Evolutionary conservation across 2,888 invertebrate genomes (phyloP), one percentile per base, ranked within the genome.

Genomic region (Gibbula magus): DNA sequence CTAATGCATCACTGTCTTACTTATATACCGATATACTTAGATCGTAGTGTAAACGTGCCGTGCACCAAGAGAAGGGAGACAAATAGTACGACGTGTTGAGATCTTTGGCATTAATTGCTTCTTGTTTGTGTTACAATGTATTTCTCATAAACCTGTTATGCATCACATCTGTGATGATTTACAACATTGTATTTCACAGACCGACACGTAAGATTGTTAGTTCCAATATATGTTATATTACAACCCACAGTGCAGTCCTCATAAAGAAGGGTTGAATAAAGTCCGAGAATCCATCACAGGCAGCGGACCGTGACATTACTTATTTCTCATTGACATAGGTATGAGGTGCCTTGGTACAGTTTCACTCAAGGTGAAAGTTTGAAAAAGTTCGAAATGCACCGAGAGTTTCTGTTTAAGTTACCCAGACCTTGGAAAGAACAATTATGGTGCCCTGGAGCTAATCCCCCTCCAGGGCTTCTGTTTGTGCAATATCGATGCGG

Each of bases 331-430:
- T 35, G 70, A 35, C 70, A 32, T 39, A 70, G 70, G 70, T 39
- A 70, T 70, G 29, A 20, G 35, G 70, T 70, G n/a, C 70, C 35
- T 35, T 10, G 35, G 70, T 70, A 35, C 70, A 20, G 10, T 25
- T 16, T 39, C 70, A 70, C 39, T 70, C 70, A 39, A 70, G 70
- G 70, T 70, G 70, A 70, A 70, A 70, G 70, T 70, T 70, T 70
- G 35, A 70, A 70, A 70, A 70, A 61, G 70, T 35, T 20, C n/a
- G 20, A 70, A 70, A 32, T 35, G 70, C 39, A 70, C 70, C 20
- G 39, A 39, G 70, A 70, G 35, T 4, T 18, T 39, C 2, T 70
- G 70, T 70, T 70, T 70, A 20, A 39, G 39, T 70, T 70, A 18
- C 70, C 35, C 70, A 70, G 39, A 70, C 70, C 70, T 70, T 70